Percentiles rank a stretch among this genome's conserved stretches.
Conservation (phyloP, 1,140 invertebrate genomes). For the Bombus cullumanus region DNA sequence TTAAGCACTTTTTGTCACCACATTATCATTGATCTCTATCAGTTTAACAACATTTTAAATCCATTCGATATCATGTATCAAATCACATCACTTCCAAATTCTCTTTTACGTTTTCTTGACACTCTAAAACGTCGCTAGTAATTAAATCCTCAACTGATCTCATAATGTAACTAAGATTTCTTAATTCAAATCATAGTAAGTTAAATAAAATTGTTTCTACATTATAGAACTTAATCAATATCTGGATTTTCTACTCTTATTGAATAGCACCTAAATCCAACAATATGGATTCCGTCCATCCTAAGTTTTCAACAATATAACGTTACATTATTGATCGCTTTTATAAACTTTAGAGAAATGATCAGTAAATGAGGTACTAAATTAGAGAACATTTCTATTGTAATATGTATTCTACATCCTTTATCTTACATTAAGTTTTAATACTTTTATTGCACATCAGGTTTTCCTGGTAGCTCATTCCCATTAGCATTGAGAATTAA, state of each 20-base stretch:
- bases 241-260: not conserved
- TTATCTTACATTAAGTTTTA: not conserved
- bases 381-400: not conserved
- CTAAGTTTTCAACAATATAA: not conserved
- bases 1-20: not conserved
- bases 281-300: conserved; percentile 12
- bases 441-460: conserved; percentile 22
- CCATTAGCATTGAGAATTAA: conserved; percentile 7
- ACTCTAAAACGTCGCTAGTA: not conserved
- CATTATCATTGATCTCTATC: not conserved
- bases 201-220: not conserved
- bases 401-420: not conserved
- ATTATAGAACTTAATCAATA: not conserved
- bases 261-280: not conserved
- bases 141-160: conserved; percentile 5
- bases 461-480: not conserved
- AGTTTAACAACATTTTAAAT: conserved; percentile 12
- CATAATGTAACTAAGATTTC: not conserved
- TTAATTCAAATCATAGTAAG: not conserved
- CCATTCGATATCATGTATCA: not conserved
- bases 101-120: not conserved
- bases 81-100: not conserved
- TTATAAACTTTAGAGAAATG: not conserved
- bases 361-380: not conserved
- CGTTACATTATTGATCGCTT: not conserved